These are phyloP conservation scores for Sylvilagus floridanus DNA, from an alignment of 2,797 vertebrate genomes.

Conservation along the genomic window DNA sequence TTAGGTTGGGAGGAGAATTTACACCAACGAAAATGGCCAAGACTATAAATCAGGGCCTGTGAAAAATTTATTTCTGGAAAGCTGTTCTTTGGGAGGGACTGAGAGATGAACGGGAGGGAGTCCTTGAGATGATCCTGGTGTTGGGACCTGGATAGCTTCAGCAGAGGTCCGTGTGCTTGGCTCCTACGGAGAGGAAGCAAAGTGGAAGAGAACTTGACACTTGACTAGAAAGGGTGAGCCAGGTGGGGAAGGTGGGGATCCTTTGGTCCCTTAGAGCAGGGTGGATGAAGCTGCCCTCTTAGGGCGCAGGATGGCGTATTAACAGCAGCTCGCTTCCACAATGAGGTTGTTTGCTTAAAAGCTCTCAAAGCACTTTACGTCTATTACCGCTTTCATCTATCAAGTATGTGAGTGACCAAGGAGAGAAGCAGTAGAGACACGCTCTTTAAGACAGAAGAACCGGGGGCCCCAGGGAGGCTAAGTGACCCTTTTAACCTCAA, in stretches of 20 bases:
- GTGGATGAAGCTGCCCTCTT: conserved; percentile 31
- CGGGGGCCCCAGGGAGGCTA: not conserved
- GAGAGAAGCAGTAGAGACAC: conserved; percentile 6
- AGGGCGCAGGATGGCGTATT: not conserved
- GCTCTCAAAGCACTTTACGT: conserved; percentile 48
- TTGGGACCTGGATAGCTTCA: conserved; percentile 39
- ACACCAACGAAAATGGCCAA: conserved; percentile 49
- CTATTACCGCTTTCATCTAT: conserved; percentile 32
- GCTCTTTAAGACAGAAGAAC: conserved; percentile 38
- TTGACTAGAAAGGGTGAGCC: conserved; percentile 28
- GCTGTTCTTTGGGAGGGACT: not conserved
- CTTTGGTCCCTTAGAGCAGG: not conserved
- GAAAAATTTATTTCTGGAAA: conserved; percentile 23
- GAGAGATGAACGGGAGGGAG: not conserved
- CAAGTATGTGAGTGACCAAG: conserved; percentile 50
- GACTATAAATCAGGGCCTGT: not conserved
- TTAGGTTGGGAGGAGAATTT: not conserved
- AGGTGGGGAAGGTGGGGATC: not conserved
- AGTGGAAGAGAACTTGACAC: not conserved
- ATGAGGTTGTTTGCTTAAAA: conserved; percentile 53
- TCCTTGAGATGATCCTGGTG: conserved; percentile 9
- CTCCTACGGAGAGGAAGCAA: conserved; percentile 42
- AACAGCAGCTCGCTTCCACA: conserved; percentile 41
- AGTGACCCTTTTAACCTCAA: not conserved
- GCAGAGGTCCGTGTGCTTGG: not conserved